phyloP scores from a whole-genome alignment of 2,797 vertebrate species.

The Myotis pilosus region DNA sequence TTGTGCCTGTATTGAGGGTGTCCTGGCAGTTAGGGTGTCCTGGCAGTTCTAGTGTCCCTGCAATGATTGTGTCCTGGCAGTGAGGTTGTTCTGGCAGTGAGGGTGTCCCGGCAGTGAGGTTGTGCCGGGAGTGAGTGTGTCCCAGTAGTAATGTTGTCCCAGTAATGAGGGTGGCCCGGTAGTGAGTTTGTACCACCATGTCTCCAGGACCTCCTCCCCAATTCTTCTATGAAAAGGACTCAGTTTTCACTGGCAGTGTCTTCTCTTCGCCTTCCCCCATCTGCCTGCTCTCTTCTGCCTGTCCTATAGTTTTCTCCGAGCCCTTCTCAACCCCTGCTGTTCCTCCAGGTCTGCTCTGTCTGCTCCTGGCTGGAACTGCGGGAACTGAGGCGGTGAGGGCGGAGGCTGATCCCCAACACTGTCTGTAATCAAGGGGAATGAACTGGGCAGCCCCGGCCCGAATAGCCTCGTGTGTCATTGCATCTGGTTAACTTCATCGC shows the following conservation, averaged over 20 bases:
- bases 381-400: background rate
- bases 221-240: background rate
- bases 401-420: background rate
- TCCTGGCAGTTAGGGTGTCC: background rate
- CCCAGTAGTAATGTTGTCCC: too few relatives aligned
- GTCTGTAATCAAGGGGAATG: background rate
- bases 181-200: background rate
- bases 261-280: background rate
- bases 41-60: too few relatives aligned
- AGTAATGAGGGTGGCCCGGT: background rate
- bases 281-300: background rate
- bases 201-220: background rate
- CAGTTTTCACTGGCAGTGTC: background rate
- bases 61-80: too few relatives aligned
- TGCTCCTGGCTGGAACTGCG: background rate
- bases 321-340: background rate
- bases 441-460: rapidly evolving
- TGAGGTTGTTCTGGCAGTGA: background rate
- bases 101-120: background rate
- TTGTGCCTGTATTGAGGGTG: rapidly evolving
- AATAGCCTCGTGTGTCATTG: background rate
- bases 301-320: background rate
- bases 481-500: background rate
- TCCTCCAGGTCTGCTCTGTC: background rate
- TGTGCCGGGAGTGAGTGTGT: background rate